Base-by-base conservation (phyloP, 2,797 vertebrate species). In the Tiaroga cobitis region DNA sequence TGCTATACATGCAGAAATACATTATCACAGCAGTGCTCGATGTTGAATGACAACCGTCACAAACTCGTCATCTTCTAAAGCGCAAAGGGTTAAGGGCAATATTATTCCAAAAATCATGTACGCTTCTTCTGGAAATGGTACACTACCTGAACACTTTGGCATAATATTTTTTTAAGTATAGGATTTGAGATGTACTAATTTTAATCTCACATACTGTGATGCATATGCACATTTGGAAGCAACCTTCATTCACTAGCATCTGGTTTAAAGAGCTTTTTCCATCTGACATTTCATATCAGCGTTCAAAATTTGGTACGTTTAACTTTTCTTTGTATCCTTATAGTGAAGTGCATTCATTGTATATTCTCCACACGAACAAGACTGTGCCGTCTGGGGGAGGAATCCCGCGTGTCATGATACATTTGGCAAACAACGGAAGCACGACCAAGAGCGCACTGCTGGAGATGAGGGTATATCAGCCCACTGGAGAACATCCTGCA, bases 401-500 rank as follows among this genome's bases (percentile, higher is more conserved):
- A 84, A 78, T 56, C 63, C 65, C 21, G 29, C 1, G 34, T 46
- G 65, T 59, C 65, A n/a, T 34, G 49, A 84, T 69, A 70, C 73
- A 41, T 78, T 59, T 77, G 61, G 74, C 86, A 68, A 83, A 61
- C 68, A 83, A 21, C n/a, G 21, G 56, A 83, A 56, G n/a, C 74
- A 56, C 56, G 43, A 61, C 75, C 67, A 80, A 29, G 32, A 46
- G 37, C n/a, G 29, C 41, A 26, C 61, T 41, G 24, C 49, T 63
- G 79, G 34, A 81, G 65, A 59, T 39, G 24, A 80, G 59, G 56
- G 34, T 39, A 13, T 84, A 51, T 81, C 72, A 80, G 81, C 56
- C 85, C 80, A 82, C 88, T 85, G 80, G 89, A 87, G 68, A 86
- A 87, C 72, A 87, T 74, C 83, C 80, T 54, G 19, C 84, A 82